phyloP scores from a whole-genome alignment of 2,888 invertebrate genomes.

The Tridacna crocea region DNA sequence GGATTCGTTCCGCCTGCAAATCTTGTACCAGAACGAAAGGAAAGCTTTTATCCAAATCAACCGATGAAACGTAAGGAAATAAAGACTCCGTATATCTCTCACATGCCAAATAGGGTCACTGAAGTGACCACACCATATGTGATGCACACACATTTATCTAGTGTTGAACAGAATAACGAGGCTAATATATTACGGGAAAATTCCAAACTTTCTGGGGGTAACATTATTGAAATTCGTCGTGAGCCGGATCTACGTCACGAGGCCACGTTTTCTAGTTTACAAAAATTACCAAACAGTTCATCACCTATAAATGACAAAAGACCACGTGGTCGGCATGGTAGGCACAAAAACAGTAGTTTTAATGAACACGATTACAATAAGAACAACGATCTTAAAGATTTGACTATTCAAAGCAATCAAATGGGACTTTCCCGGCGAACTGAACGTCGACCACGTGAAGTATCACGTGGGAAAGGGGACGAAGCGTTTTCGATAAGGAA shows the following conservation, averaged over 20 bases:
- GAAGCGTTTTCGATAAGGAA: slow-evolving; percentile 77
- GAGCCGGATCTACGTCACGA: slow-evolving; percentile 61
- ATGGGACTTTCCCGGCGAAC: slow-evolving; percentile 67
- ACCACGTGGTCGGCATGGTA: slow-evolving; percentile 58
- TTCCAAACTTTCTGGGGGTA: slow-evolving; percentile 59
- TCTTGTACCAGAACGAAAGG: slow-evolving; percentile 28
- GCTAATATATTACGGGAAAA: slow-evolving; percentile 54
- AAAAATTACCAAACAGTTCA: slow-evolving; percentile 59
- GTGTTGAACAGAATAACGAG: slow-evolving; percentile 49
- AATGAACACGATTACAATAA: slow-evolving; percentile 50
- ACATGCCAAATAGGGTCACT: slow-evolving; percentile 53
- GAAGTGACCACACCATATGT: slow-evolving; percentile 68
- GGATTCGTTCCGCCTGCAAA: slow-evolving; percentile 30
- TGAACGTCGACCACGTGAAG: slow-evolving; percentile 61
- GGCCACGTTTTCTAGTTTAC: slow-evolving; percentile 60
- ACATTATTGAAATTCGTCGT: slow-evolving; percentile 62
- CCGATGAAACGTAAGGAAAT: slow-evolving; percentile 60
- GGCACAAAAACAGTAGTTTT: slow-evolving; percentile 49
- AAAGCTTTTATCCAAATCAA: slow-evolving; percentile 32
- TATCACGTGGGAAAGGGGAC: slow-evolving; percentile 52
- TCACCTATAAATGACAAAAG: slow-evolving; percentile 65
- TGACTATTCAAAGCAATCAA: slow-evolving; percentile 68
- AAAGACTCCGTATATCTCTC: slow-evolving; percentile 60
- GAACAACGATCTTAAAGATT: slow-evolving; percentile 54
- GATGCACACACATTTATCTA: slow-evolving; percentile 62